Base-by-base conservation (phyloP, 2,888 invertebrate genomes). In the Gortyna flavago region DNA sequence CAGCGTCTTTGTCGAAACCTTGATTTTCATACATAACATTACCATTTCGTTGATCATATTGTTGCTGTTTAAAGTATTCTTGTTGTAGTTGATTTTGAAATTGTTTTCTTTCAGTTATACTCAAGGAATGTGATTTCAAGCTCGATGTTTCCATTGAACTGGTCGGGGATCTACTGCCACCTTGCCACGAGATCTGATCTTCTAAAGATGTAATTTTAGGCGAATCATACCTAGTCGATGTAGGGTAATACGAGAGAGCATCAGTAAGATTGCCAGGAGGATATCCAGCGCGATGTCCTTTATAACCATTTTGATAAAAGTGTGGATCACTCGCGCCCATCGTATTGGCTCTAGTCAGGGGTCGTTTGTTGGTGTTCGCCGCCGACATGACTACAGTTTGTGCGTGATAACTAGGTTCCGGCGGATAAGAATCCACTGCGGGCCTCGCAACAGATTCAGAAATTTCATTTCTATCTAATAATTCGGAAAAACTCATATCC, bases 241-340 rank as follows among this genome's bases (percentile, higher is more conserved):
- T 98, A 2, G 98, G 98, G 93, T 98, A 98, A 89, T 98, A 98
- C 0, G 98, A 98, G 13, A 98, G 95, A 25, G 98, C 98, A 92
- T 98, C 98, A 0, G 98, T 98, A 41, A 98, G 97, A 91, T 97
- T 97, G 8, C 98, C 97, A 2, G 97, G 97, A 62, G 98, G 98
- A 90, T 98, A 98, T 95, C 97, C 97, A 54, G 97, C 96, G 76
- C 98, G 97, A 90, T 97, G 97, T 93, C 97, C 97, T 94, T 98
- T 98, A 90, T 97, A 98, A 73, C 98, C 98, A 89, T 98, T 97
- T 97, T 90, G 97, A 91, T 91, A 97, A 92, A 94, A 95, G 75
- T 94, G 92, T 41, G 97, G 95, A 83, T 98, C 97, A 76, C 94
- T 96, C 51, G 95, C 90, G 18, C 95, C 96, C 80, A 97, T 96